These are phyloP conservation scores for Dasysyrphus tricinctus DNA, from an alignment of 2,888 invertebrate genomes.

Conservation along the genomic window DNA sequence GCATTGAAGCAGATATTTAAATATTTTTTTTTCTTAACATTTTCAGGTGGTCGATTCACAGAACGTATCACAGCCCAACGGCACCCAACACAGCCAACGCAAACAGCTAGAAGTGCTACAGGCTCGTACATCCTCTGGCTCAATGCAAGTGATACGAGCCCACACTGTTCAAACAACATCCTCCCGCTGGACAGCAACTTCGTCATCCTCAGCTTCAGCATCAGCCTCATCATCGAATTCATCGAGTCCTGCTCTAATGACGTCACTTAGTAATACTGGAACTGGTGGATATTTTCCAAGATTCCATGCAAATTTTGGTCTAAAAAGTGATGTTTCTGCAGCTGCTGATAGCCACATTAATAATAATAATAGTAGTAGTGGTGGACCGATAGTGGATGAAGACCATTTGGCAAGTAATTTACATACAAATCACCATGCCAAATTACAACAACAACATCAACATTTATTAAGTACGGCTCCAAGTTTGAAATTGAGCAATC, in stretches of 20 bases:
- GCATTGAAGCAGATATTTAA: background rate
- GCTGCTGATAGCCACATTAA: conserved; percentile 38
- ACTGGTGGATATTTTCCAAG: conserved; percentile 54
- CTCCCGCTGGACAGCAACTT: conserved; percentile 80
- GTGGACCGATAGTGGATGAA: conserved; percentile 48
- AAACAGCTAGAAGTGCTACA: conserved; percentile 88
- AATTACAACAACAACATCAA: conserved; percentile 53
- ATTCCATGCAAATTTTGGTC: conserved; percentile 51
- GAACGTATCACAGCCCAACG: conserved; percentile 83
- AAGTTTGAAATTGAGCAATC: conserved; percentile 83
- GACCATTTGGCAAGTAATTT: conserved; percentile 69
- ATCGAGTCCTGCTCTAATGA: conserved; percentile 75
- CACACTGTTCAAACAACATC: conserved; percentile 83
- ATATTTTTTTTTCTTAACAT: conserved; percentile 72
- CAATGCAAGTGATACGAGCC: conserved; percentile 89
- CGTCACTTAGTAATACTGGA: conserved; percentile 41
- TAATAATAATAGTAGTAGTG: conserved; percentile 12
- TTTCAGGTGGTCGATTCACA: conserved; percentile 83
- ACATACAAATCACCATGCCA: conserved; percentile 56
- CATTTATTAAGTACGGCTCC: conserved; percentile 81
- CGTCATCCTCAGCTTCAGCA: conserved; percentile 76
- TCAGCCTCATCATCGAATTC: conserved; percentile 74
- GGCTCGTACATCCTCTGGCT: conserved; percentile 87
- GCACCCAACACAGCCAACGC: conserved; percentile 83
- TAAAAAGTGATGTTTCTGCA: conserved; percentile 46